A percentile compares a stretch with the other conserved stretches of the same genome.
phyloP scores from a whole-genome alignment of 30 jellyfish, hydroid and myxozoan genomes.

The Cassiopea andromeda region DNA sequence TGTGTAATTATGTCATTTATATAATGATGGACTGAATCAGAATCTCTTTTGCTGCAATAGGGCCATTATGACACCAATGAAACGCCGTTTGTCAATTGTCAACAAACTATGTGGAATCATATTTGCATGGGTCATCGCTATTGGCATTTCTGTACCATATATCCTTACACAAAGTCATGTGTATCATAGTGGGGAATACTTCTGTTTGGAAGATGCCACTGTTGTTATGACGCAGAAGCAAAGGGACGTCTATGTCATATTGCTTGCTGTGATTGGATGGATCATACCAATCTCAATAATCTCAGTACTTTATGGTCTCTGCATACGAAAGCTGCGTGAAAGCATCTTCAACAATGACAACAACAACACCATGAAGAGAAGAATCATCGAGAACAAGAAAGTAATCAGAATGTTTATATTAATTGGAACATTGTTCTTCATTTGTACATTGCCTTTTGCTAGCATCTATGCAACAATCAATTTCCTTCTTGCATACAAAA shows the following conservation, averaged over 20 bases:
- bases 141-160: conserved; percentile 46
- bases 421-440: conserved; percentile 18
- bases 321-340: conserved; percentile 22
- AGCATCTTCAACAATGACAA: neutral
- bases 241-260: conserved; percentile 13
- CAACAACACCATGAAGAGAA: conserved; percentile 2
- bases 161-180: neutral
- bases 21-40: no score
- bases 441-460: conserved; percentile 59
- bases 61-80: conserved; percentile 21
- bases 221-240: neutral
- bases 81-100: conserved; percentile 9
- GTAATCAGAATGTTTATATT: conserved; percentile 51
- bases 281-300: conserved; percentile 18
- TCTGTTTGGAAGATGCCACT: conserved; percentile 14
- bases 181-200: neutral
- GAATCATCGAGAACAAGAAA: conserved; percentile 26
- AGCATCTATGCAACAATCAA: conserved; percentile 27
- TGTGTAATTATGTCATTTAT: no score
- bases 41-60: neutral
- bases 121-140: conserved; percentile 39
- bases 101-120: conserved; percentile 17
- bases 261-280: conserved; percentile 45
- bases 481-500: conserved; percentile 8
- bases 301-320: conserved; percentile 16